A percentile compares a stretch with the other conserved stretches of the same genome.
These are phyloP conservation scores for Typhlichthys subterraneus DNA, from an alignment of 2,797 vertebrate genomes.

Conservation along the genomic window DNA sequence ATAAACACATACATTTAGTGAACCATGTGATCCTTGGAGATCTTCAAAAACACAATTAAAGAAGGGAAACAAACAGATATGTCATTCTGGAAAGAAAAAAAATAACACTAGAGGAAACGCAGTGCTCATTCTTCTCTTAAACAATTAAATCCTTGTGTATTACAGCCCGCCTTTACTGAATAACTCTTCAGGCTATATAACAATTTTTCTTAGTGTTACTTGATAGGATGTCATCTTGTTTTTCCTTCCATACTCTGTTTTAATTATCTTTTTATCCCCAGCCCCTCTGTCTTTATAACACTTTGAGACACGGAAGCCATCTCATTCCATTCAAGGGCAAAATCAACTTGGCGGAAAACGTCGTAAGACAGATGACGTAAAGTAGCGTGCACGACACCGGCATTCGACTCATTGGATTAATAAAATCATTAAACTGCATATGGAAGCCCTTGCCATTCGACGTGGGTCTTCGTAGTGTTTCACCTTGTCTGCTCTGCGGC, in stretches of 20 bases:
- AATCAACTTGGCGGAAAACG: conserved; percentile 42
- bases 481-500: conserved; percentile 73
- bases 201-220: conserved; percentile 35
- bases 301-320: conserved; percentile 29
- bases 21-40: conserved; percentile 47
- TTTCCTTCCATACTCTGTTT: conserved; percentile 16
- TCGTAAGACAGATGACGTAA: conserved; percentile 58
- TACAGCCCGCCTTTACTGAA: conserved; percentile 25
- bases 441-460: conserved; percentile 71
- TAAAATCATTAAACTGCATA: conserved; percentile 71
- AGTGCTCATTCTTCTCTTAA: conserved; percentile 28
- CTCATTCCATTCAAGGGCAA: conserved; percentile 43
- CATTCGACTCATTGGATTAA: conserved; percentile 70
- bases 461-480: conserved; percentile 57
- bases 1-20: conserved; percentile 52
- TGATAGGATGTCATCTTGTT: conserved; percentile 3
- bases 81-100: conserved; percentile 43
- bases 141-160: not conserved
- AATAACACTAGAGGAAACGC: conserved; percentile 19
- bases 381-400: conserved; percentile 26
- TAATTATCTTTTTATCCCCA: not conserved
- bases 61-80: conserved; percentile 42
- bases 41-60: conserved; percentile 62
- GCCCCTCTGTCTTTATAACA: not conserved
- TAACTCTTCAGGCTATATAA: conserved; percentile 33